Percentiles rank a stretch among this genome's conserved stretches.
Evolutionary conservation across 2,888 invertebrate species (phyloP).

Genomic region (Oligia strigilis): DNA sequence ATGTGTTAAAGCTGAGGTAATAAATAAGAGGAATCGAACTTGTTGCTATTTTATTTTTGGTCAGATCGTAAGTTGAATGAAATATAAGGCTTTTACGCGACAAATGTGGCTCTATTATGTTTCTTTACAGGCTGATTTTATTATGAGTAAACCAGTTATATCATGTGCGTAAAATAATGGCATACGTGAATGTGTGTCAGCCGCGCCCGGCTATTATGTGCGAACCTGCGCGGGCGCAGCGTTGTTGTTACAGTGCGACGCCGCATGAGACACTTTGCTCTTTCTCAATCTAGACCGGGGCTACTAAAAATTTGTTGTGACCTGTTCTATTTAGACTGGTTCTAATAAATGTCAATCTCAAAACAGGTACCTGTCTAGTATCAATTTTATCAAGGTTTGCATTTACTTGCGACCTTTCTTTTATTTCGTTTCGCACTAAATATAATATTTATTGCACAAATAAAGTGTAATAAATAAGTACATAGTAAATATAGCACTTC

Average conservation of each 20-base stretch:
- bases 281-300: constrained; percentile 74
- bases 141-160: constrained; percentile 64
- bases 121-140: constrained; percentile 45
- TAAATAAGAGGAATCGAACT: constrained; percentile 87
- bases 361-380: constrained; percentile 50
- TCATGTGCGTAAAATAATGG: constrained; percentile 65
- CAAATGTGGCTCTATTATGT: constrained; percentile 28
- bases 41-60: constrained; percentile 57
- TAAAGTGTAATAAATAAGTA: constrained; percentile 7
- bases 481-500: constrained; percentile 7
- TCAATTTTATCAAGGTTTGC: constrained; percentile 60
- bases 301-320: constrained; percentile 69
- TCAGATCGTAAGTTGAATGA: constrained; percentile 23
- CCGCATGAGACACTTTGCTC: constrained; percentile 44
- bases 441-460: constrained; percentile 28
- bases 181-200: constrained; percentile 73
- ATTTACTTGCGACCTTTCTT: constrained; percentile 58
- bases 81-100: constrained; percentile 30
- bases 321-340: constrained; percentile 64
- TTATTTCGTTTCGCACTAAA: constrained; percentile 20
- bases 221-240: constrained; percentile 50
- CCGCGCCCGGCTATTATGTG: constrained; percentile 74
- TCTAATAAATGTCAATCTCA: constrained; percentile 65
- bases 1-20: constrained; percentile 86
- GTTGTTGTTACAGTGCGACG: constrained; percentile 28